Evolutionary conservation across 2,113 vertebrate species (phyloP), one percentile per base, ranked within the genome.

Genomic region (Pluvianellus socialis): DNA sequence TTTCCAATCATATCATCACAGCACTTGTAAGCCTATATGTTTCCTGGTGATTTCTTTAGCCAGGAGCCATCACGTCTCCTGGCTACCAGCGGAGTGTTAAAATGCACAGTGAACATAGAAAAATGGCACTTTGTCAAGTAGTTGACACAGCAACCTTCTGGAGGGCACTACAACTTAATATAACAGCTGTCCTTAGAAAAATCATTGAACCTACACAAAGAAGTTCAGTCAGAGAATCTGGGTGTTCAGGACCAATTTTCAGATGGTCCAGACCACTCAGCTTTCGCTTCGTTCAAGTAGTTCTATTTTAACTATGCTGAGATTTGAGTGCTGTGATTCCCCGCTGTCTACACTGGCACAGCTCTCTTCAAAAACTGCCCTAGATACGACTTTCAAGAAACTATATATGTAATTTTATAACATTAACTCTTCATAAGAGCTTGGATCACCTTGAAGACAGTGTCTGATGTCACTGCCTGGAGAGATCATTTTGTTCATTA

Each of bases 301-400:
- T 70, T 92, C 55, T 94, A 66, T 96, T 96, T 96, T 92, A 94
- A 86, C 91, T 87, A 47, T 0, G 4, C 22, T 71, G 91, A 92
- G 70, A 94, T 96, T 91, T 75, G 35, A 94, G 68, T 49, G 32
- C 79, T 77, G 11, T 79, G 75, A 83, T 96, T 87, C 84, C 93
- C 95, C 91, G 84, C 94, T 96, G 87, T 49, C 93, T 79, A 33
- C 47, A 32, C 42, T 88, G 77, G 68, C 62, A 77, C n/a, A 81
- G 73, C 18, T 96, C 44, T 72, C 87, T 94, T 96, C 56, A 96
- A 96, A 96, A 77, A 35, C 56, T 97, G 91, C 79, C 93, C 96
- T 95, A 96, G 65, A 91, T 95, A 89, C 14, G 80, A 91, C 70
- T 96, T 94, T 74, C 65, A 94, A 71, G 73, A 74, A 92, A 81